Conservation (phyloP, 2,888 invertebrate species). For the Sesamia inferens region DNA sequence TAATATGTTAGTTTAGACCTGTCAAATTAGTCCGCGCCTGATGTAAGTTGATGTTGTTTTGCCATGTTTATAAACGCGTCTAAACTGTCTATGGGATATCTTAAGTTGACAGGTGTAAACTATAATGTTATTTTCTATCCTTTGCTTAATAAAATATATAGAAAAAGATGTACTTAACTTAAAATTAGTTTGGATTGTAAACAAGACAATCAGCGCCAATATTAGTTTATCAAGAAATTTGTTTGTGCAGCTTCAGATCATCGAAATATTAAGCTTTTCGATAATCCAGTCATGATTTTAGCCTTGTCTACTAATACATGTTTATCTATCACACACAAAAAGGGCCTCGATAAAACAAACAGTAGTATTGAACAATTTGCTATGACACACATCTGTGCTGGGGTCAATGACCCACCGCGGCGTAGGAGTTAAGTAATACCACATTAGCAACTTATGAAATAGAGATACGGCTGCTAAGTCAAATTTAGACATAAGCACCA, state of each 20-base stretch:
- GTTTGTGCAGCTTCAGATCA: neutral
- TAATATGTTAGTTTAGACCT: too few relatives aligned
- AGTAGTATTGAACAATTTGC: slow-evolving; percentile 13
- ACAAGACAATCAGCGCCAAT: too few relatives aligned
- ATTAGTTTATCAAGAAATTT: neutral
- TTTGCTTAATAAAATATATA: too few relatives aligned
- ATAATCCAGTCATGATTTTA: neutral
- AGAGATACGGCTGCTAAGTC: slow-evolving; percentile 9
- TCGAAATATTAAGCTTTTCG: neutral
- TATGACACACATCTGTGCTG: neutral
- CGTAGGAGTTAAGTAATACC: slow-evolving; percentile 24
- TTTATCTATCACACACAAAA: slow-evolving; percentile 3
- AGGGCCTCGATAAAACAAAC: slow-evolving; percentile 12
- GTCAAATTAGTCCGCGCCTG: too few relatives aligned
- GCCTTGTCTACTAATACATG: neutral
- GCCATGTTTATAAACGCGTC: too few relatives aligned
- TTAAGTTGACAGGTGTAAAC: too few relatives aligned
- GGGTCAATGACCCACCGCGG: slow-evolving; percentile 40
- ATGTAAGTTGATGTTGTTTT: too few relatives aligned
- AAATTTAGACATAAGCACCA: neutral
- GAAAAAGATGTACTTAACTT: too few relatives aligned
- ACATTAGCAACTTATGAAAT: slow-evolving; percentile 36
- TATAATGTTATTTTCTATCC: too few relatives aligned
- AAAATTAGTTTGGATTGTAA: too few relatives aligned
- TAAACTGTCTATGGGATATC: too few relatives aligned